A percentile compares a stretch with the other conserved stretches of the same genome.
phyloP scores from a whole-genome alignment of 2,113 vertebrate genomes.

The Gavialis gangeticus region DNA sequence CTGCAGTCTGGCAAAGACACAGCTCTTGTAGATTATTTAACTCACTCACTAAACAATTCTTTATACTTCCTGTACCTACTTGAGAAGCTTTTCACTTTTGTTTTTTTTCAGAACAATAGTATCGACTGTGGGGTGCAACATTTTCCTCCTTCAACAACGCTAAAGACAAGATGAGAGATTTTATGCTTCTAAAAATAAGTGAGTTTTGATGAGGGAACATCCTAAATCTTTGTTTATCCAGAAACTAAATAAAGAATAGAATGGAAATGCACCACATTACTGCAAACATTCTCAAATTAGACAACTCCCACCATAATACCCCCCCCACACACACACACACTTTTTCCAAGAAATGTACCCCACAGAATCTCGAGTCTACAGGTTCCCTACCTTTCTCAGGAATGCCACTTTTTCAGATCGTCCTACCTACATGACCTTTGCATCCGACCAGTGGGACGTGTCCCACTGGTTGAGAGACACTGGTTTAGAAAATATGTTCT shows the following conservation, averaged over 20 bases:
- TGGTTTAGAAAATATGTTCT: constrained; percentile 13
- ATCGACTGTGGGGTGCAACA: neutral
- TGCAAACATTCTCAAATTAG: neutral
- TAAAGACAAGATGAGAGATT: neutral
- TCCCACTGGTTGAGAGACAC: neutral
- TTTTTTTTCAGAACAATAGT: neutral
- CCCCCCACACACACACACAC: neutral
- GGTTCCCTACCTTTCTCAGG: too few species aligned
- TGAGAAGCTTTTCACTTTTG: neutral
- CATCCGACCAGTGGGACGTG: too few species aligned
- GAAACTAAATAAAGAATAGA: neutral
- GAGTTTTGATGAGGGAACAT: neutral
- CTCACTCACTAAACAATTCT: neutral
- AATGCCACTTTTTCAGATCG: too few species aligned
- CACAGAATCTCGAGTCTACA: neutral
- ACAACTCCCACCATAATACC: neutral
- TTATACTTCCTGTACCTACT: neutral
- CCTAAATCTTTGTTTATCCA: neutral
- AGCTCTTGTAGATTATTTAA: neutral
- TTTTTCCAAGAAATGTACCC: neutral
- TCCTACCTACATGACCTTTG: too few species aligned
- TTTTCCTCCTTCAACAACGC: neutral
- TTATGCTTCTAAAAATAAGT: neutral
- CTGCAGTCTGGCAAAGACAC: neutral
- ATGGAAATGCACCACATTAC: neutral